These are phyloP conservation scores for Drosophila subpulchrella DNA, from an alignment of 1,140 invertebrate genomes.

Conservation along the genomic window DNA sequence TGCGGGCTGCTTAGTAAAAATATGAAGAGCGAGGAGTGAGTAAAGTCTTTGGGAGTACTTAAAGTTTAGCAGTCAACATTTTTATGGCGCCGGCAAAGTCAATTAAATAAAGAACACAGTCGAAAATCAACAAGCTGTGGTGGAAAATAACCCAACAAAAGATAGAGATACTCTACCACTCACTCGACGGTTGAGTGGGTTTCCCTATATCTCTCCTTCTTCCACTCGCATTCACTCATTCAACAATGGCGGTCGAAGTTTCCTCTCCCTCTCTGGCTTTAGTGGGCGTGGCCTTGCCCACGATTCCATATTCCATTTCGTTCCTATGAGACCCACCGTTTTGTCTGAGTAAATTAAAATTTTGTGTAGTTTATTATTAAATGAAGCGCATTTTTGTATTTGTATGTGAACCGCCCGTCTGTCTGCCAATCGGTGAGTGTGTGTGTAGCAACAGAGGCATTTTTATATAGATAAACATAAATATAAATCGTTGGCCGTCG, in stretches of 20 bases:
- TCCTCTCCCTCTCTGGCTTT: slow-evolving; percentile 12
- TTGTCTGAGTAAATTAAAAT: slow-evolving; percentile 82
- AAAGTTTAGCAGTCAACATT: slow-evolving; percentile 34
- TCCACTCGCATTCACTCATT: slow-evolving; percentile 19
- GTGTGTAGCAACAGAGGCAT: slow-evolving; percentile 34
- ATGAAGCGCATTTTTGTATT: slow-evolving; percentile 83
- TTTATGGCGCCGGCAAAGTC: slow-evolving; percentile 34
- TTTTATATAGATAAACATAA: slow-evolving; percentile 51
- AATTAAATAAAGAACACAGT: slow-evolving; percentile 46
- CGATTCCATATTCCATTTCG: slow-evolving; percentile 43
- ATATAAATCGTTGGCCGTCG: slow-evolving; percentile 54
- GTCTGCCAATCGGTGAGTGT: slow-evolving; percentile 8
- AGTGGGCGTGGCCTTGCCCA: slow-evolving; percentile 54
- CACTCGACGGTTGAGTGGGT: slow-evolving; percentile 36
- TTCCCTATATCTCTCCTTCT: slow-evolving; percentile 14
- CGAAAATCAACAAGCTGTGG: slow-evolving; percentile 62
- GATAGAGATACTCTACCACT: slow-evolving; percentile 8
- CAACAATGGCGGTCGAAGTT: slow-evolving; percentile 43
- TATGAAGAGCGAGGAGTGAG: not conserved
- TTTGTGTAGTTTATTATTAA: slow-evolving; percentile 84
- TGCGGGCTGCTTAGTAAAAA: slow-evolving; percentile 43
- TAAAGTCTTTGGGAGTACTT: slow-evolving; percentile 11
- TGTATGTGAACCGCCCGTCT: slow-evolving; percentile 52
- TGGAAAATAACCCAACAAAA: slow-evolving; percentile 16
- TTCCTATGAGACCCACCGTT: slow-evolving; percentile 38